Evolutionary conservation across 1,140 invertebrate species (phyloP).

Genomic region (Eupristina koningsbergeri): DNA sequence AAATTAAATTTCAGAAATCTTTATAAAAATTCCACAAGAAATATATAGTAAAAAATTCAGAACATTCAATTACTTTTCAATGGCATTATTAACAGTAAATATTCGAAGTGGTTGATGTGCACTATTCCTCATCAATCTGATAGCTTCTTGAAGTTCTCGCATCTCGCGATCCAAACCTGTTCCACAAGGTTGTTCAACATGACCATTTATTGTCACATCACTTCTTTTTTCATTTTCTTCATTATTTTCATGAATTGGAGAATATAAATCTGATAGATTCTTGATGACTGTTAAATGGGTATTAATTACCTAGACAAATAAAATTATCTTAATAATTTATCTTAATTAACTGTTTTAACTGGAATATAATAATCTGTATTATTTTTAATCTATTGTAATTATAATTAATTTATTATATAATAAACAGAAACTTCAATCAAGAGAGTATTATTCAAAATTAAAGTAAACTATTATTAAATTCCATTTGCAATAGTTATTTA

Average conservation of each 20-base stretch:
- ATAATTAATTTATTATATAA: too few relatives aligned
- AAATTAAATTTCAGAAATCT: too few relatives aligned
- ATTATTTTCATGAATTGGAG: constrained; percentile 61
- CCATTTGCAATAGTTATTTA: too few relatives aligned
- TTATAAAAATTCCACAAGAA: too few relatives aligned
- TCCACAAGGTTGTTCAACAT: constrained; percentile 73
- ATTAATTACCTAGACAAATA: constrained; percentile 66
- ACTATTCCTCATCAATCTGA: constrained; percentile 75
- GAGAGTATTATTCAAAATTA: too few relatives aligned
- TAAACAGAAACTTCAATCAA: too few relatives aligned
- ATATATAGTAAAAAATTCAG: constrained; percentile 37
- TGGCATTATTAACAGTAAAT: constrained; percentile 76
- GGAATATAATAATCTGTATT: too few relatives aligned
- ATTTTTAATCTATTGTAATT: too few relatives aligned
- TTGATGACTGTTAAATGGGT: constrained; percentile 69
- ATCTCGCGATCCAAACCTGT: constrained; percentile 76
- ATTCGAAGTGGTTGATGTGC: constrained; percentile 76
- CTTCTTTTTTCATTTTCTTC: constrained; percentile 58
- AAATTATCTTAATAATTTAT: not conserved
- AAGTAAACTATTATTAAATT: too few relatives aligned
- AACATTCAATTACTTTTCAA: constrained; percentile 73
- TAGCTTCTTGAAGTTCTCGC: constrained; percentile 77
- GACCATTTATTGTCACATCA: constrained; percentile 73
- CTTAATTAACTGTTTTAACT: not conserved
- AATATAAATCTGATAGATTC: constrained; percentile 61